Base-by-base conservation (phyloP, 2,888 invertebrate genomes). In the Ethmia dodecea region DNA sequence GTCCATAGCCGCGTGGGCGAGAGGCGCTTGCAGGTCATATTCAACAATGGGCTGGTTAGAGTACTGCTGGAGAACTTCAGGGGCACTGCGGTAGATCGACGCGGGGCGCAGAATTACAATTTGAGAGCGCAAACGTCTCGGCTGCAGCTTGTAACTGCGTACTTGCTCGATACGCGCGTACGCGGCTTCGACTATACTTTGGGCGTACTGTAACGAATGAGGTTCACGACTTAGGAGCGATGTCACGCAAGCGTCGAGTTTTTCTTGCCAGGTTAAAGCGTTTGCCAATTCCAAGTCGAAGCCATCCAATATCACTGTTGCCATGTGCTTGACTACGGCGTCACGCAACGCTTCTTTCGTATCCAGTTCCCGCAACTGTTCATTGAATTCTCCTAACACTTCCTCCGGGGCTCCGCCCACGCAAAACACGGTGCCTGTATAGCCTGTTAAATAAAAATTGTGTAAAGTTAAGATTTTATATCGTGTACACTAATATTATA, bases 381-480 rank as follows among this genome's bases (percentile, higher is more conserved):
- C 42, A 26, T 65, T 52, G 0, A 79, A 38, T 1, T 47, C 36
- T 0, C 16, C 32, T 9, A 50, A 30, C 12, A 67, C 50, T 22
- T 73, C 69, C 2, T 55, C 56, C 0, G 76, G 77, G 2, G 49
- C 47, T 1, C 49, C 51, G 1, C 79, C 78, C 6, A 76, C 28
- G 33, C 69, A 74, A 40, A 60, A 79, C 2, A 79, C 55, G 1
- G 66, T 73, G 3, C 78, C 77, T 2, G 40, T 57, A 5, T 61
- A 35, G 36, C 70, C 78, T 77, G 47, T 31, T 35, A 18, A 30
- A 22, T 22, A 22, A n/a, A n/a, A n/a, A n/a, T n/a, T n/a, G n/a
- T n/a, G n/a, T n/a, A n/a, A n/a, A n/a, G n/a, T n/a, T n/a, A n/a
- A n/a, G n/a, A n/a, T n/a, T n/a, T n/a, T n/a, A n/a, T n/a, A n/a